Percentiles rank a stretch among this genome's conserved stretches.
phyloP scores from a whole-genome alignment of 2,113 vertebrate genomes.

The Orthonyx spaldingii region DNA sequence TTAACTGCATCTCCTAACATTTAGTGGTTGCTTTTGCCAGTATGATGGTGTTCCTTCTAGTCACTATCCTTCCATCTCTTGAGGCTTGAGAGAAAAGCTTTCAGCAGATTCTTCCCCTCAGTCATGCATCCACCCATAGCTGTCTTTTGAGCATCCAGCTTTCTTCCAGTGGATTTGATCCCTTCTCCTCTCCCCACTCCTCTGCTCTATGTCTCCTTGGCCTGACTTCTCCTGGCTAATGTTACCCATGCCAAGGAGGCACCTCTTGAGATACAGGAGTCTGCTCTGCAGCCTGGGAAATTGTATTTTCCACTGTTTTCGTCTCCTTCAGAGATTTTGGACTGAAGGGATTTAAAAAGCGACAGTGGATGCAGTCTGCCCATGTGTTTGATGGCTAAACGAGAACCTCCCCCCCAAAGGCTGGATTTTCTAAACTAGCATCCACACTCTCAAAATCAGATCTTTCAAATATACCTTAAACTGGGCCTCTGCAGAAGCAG shows the following conservation, averaged over 20 bases:
- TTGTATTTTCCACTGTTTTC: rapidly evolving
- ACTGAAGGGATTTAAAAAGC: neutral
- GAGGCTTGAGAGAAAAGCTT: neutral
- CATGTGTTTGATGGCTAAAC: rapidly evolving
- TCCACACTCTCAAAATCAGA: neutral
- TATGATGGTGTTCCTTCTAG: neutral
- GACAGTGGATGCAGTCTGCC: rapidly evolving
- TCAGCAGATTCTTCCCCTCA: neutral
- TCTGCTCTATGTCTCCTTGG: neutral
- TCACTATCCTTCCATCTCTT: neutral
- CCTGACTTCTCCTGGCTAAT: neutral
- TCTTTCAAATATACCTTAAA: neutral
- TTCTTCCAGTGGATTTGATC: neutral
- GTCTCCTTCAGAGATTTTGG: neutral
- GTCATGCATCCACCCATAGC: neutral
- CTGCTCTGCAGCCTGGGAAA: neutral
- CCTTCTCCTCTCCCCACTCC: neutral
- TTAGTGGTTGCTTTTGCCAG: neutral
- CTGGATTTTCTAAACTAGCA: neutral
- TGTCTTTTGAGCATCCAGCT: neutral
- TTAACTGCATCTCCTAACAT: neutral
- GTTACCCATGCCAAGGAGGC: neutral
- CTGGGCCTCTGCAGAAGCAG: neutral
- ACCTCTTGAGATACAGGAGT: neutral
- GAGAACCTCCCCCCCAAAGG: rapidly evolving